Evolutionary conservation across 92 coral and sea anemone species (phyloP), one percentile per base, ranked within the genome.

Genomic region (Parazoanthus atlanticus): DNA sequence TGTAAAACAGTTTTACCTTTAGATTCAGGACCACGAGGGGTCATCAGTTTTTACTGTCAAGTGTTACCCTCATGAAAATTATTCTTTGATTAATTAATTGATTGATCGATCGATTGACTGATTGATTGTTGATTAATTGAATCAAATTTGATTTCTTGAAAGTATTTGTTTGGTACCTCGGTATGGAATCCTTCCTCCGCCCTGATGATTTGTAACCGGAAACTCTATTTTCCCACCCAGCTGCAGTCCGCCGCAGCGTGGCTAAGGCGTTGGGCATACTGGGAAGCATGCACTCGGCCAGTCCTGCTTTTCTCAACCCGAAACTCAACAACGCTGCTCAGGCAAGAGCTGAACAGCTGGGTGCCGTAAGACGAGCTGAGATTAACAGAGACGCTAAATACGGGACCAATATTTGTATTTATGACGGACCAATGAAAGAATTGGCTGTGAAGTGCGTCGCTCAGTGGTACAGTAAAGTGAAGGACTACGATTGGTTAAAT

Each of bases 401-500:
- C 34, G 94, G 98, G 30, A 73, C 83, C 21, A 88, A 76, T 75
- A 74, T 92, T 56, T 93, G 98, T 65, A 88, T 85, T 23, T 86
- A 88, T 40, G 76, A 28, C 6, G 91, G 88, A 25, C 47, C 91
- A 78, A 54, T 78, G 23, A 66, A 65, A 26, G 89, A 64, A 12
- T 65, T 81, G 34, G 94, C 91, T 4, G 36, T 78, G 34, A 86
- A 92, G 4, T 93, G 96, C 80, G 89, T 89, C 12, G 86, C 89
- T 70, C 84, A 81, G 40, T 93, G 96, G 96, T 95, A 95, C 88
- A 79, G 91, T 16, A 91, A 86, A n/a, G 92, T 92, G 52, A 90
- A 90, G 83, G 88, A 88, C 84, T 93, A 85, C 81, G 94, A 95
- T 81, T 95, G 98, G 98, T 56, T 95, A 2, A 86, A 80, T 17